Percentiles rank a stretch among this genome's conserved stretches.
phyloP scores from a whole-genome alignment of 2,888 invertebrate species.

The Cephalotes varians region DNA sequence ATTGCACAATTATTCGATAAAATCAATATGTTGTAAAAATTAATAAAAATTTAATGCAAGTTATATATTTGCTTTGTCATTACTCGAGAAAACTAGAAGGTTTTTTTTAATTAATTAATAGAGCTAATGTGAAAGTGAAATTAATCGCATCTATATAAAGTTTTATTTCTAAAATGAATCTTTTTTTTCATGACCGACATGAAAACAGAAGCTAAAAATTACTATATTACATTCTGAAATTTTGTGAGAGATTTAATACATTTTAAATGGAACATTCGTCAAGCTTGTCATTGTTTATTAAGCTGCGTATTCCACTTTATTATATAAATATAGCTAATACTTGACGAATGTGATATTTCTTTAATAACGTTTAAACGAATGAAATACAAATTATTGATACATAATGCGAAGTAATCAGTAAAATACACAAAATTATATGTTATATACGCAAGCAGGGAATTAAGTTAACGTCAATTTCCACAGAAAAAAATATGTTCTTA shows the following conservation, averaged over 20 bases:
- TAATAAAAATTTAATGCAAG: neutral
- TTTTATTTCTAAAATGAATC: neutral
- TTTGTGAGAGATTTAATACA: neutral
- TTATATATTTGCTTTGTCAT: neutral
- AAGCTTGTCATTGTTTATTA: neutral
- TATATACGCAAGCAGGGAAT: neutral
- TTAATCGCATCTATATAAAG: neutral
- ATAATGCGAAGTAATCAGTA: conserved; percentile 10
- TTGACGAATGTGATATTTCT: neutral
- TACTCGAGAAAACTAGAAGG: neutral
- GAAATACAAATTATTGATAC: neutral
- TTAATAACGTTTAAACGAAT: neutral
- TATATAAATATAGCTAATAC: neutral
- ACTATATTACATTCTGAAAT: neutral
- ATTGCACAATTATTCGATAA: neutral
- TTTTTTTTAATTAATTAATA: neutral
- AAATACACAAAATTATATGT: neutral
- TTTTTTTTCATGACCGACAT: neutral
- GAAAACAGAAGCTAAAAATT: neutral
- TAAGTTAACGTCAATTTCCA: neutral
- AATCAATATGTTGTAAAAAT: conserved; percentile 16
- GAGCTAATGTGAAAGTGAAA: neutral
- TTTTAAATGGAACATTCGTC: conserved; percentile 6
- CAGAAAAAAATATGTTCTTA: conserved; percentile 2
- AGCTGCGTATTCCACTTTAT: neutral